Base-by-base conservation (phyloP, 2,888 invertebrate genomes). In the Chloromyia formosa region DNA sequence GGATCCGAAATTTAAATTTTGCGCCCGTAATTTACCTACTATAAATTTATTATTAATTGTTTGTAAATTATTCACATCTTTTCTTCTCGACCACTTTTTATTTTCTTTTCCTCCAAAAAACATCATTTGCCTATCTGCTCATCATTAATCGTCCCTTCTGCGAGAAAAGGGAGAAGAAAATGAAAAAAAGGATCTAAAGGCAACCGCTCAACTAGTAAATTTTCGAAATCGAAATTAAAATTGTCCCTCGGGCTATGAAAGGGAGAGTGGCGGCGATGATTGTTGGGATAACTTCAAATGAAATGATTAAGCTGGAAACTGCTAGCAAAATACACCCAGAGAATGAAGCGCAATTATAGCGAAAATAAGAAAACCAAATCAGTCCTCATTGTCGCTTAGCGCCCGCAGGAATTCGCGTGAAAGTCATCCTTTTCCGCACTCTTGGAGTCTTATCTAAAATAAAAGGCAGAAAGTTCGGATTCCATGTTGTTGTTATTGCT, bases 241-340 rank as follows among this genome's bases (percentile, higher is more conserved):
- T 49, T 49, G 14, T 2, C 49, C 49, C 49, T n/a, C 12, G 49
- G 49, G 49, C 16, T 5, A 7, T 10, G 16, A 12, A 49, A 49
- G 27, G 12, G 49, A 49, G 49, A 35, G 27, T 35, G 49, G 14
- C 49, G 49, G 10, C 49, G 12, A n/a, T 35, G 27, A n/a, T 12
- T 49, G 49, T 49, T 49, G 49, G 49, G 16, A 49, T 49, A 49
- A 49, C 49, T 49, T 49, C 49, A 49, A 49, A 49, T 49, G 49
- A 49, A 49, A 49, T 49, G 16, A 49, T 49, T 49, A 49, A 49
- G 12, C 49, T 49, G 12, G 16, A 49, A 7, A 49, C 49, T 49
- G 27, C 27, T 7, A 35, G 7, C 27, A 7, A 35, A 35, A 35
- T 35, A 35, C 27, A 35, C 7, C 7, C 2, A 7, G 27, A 35